phyloP scores from a whole-genome alignment of 2,797 vertebrate species.

The Lagorchestes hirsutus region DNA sequence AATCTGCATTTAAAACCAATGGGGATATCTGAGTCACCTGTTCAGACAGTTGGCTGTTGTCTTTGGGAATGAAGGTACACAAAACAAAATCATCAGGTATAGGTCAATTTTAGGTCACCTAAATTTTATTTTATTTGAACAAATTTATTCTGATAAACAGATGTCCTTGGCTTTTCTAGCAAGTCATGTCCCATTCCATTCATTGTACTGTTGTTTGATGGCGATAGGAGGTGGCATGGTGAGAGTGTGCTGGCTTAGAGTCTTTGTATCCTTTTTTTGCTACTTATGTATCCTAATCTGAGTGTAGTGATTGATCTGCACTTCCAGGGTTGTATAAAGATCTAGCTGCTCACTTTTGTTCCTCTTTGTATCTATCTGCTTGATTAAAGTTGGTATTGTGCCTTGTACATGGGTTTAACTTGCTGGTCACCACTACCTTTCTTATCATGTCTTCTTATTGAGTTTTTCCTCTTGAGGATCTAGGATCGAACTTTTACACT shows the following conservation, averaged over 20 bases:
- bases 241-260: background rate
- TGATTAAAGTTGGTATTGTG: background rate
- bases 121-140: background rate
- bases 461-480: slow-evolving; percentile 40
- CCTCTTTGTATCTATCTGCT: slow-evolving; percentile 17
- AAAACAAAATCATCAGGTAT: background rate
- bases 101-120: background rate
- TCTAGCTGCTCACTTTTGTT: slow-evolving; percentile 11
- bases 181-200: background rate
- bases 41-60: background rate
- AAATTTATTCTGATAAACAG: background rate
- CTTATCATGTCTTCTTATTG: slow-evolving; percentile 50
- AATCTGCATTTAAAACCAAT: slow-evolving; percentile 8
- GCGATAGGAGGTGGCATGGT: background rate
- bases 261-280: background rate
- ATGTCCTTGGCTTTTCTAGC: background rate
- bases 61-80: background rate
- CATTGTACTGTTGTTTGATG: background rate
- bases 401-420: slow-evolving; percentile 18
- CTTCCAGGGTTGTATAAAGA: background rate
- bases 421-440: slow-evolving; percentile 11
- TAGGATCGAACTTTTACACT: slow-evolving; percentile 30
- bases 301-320: background rate
- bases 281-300: background rate
- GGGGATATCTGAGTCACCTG: background rate